phyloP scores from a whole-genome alignment of 2,888 invertebrate species.

The Nipponacmea schrenckii region DNA sequence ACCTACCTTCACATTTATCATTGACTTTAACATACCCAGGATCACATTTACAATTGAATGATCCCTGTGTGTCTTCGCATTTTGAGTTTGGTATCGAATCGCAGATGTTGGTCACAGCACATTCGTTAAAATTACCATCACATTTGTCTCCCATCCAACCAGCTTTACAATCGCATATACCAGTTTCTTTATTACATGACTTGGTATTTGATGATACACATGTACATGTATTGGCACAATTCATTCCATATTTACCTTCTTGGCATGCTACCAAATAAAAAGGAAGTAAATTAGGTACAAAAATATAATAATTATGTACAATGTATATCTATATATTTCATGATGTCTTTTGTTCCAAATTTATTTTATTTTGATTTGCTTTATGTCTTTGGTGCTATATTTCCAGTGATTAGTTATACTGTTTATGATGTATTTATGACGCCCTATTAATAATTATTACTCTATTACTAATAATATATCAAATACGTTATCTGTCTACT shows the following conservation, averaged over 20 bases:
- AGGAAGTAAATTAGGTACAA: no score
- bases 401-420: no score
- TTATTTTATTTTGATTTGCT: no score
- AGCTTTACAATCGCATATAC: slow-evolving; percentile 12
- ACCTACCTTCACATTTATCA: no score
- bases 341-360: no score
- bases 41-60: slow-evolving; percentile 8
- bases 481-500: no score
- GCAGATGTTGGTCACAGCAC: neutral
- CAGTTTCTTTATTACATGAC: slow-evolving; percentile 12
- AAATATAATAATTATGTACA: no score
- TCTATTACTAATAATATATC: no score
- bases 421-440: no score
- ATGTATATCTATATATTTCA: no score
- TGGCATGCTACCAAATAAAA: slow-evolving; percentile 9
- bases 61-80: neutral
- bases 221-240: slow-evolving; percentile 18
- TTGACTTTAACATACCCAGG: neutral
- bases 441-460: no score
- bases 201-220: slow-evolving; percentile 11
- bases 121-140: slow-evolving; percentile 23
- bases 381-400: no score
- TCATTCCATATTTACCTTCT: slow-evolving; percentile 13
- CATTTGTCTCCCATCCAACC: slow-evolving; percentile 18
- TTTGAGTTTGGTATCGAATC: neutral